phyloP scores from a whole-genome alignment of 2,113 vertebrate species.

The Anarhynchus alexandrinus region DNA sequence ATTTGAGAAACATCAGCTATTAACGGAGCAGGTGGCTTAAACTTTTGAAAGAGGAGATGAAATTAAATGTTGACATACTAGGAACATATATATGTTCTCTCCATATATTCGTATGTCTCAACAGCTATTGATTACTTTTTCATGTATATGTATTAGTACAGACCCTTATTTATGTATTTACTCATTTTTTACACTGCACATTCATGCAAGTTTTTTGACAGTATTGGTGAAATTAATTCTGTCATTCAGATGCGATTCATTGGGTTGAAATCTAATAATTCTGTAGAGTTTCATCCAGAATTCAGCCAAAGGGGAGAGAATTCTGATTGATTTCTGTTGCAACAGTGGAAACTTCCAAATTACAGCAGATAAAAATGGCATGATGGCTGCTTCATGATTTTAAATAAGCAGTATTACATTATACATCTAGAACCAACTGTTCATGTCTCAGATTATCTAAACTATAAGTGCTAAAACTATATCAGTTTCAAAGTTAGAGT shows the following conservation, averaged over 20 bases:
- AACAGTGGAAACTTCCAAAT: background rate
- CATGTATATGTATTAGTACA: background rate
- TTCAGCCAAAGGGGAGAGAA: background rate
- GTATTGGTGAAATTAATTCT: background rate
- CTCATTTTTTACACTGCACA: background rate
- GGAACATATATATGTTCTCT: background rate
- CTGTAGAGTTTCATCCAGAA: background rate
- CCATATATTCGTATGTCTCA: background rate
- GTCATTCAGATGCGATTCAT: background rate
- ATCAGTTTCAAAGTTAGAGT: background rate
- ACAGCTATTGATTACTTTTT: background rate
- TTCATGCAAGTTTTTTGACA: background rate
- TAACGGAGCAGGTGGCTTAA: slow-evolving; percentile 7
- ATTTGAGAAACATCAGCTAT: background rate
- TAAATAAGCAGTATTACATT: background rate
- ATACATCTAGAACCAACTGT: background rate
- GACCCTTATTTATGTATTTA: background rate
- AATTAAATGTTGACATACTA: background rate
- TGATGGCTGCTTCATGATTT: background rate
- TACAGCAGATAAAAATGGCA: background rate
- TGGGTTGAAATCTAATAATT: slow-evolving; percentile 4
- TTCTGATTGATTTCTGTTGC: background rate
- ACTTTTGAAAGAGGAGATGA: background rate
- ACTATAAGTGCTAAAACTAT: background rate
- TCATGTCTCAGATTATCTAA: background rate